phyloP scores from a whole-genome alignment of 2,113 vertebrate species.

The Ardeotis arabs region DNA sequence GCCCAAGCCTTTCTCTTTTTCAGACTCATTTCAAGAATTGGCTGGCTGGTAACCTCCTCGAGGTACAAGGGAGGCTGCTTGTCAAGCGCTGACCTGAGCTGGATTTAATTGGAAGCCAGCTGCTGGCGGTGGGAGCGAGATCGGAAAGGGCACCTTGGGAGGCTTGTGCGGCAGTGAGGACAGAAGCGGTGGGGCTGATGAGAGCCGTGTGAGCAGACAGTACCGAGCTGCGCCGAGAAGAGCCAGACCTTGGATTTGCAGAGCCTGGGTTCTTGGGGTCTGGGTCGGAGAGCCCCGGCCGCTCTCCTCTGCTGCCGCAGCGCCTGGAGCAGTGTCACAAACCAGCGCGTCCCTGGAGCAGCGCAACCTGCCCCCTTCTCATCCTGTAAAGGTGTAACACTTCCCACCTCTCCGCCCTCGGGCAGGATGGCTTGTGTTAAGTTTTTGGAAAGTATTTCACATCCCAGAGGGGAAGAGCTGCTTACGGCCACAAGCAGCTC shows the following conservation, averaged over 20 bases:
- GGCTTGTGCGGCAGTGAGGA: background rate
- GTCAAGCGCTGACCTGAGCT: conserved; percentile 51
- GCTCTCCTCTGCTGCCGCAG: background rate
- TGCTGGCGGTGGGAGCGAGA: background rate
- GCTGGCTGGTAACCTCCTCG: background rate
- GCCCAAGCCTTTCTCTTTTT: background rate
- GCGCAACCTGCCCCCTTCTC: background rate
- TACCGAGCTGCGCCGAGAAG: background rate
- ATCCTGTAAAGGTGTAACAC: background rate
- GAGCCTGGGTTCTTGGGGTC: background rate
- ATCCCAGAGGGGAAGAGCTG: background rate
- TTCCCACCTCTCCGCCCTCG: background rate
- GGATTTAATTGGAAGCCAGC: conserved; percentile 22
- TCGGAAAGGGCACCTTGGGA: conserved; percentile 17
- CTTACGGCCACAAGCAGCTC: background rate
- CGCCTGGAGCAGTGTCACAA: background rate
- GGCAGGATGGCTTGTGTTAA: background rate
- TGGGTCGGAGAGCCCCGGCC: background rate
- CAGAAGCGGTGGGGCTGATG: background rate
- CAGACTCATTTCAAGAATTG: conserved; percentile 18
- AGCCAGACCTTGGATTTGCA: background rate
- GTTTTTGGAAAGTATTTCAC: background rate
- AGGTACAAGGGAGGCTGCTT: conserved; percentile 43
- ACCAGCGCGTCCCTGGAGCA: accelerated
- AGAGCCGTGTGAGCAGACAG: background rate